phyloP scores from a whole-genome alignment of 2,888 invertebrate genomes.

The Aleiodes testaceus region DNA sequence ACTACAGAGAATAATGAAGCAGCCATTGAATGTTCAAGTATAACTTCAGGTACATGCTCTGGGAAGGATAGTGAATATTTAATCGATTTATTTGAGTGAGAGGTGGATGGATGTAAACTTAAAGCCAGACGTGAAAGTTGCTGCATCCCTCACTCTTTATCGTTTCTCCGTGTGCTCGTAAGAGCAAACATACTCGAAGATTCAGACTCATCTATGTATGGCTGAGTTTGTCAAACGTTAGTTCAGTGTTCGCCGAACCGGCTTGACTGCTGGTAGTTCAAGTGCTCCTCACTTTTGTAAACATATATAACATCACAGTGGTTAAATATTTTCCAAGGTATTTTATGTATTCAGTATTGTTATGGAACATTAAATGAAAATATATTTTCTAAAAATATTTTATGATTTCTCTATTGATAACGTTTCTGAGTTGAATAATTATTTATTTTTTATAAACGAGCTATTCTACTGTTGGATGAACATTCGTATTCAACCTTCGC shows the following conservation, averaged over 20 bases:
- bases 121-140: slow-evolving; percentile 20
- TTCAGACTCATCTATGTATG: slow-evolving; percentile 37
- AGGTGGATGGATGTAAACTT: slow-evolving; percentile 16
- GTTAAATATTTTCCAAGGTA: no score
- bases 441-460: no score
- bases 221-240: slow-evolving; percentile 33
- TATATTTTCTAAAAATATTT: background rate
- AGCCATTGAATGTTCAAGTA: slow-evolving; percentile 79
- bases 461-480: no score
- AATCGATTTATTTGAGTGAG: background rate
- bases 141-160: slow-evolving; percentile 36
- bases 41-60: no score
- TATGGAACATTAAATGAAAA: background rate
- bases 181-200: slow-evolving; percentile 30
- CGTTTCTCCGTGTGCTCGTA: slow-evolving; percentile 30
- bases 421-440: background rate
- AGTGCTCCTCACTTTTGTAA: slow-evolving; percentile 11
- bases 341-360: background rate
- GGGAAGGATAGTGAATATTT: no score
- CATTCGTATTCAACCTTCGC: slow-evolving; percentile 60
- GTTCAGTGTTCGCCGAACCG: slow-evolving; percentile 55
- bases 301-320: background rate
- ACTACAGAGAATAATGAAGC: slow-evolving; percentile 79
- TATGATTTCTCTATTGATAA: background rate
- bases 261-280: slow-evolving; percentile 46